These are phyloP conservation scores for Heteromurus nitidus DNA, from an alignment of 2,888 invertebrate species.

Conservation along the genomic window DNA sequence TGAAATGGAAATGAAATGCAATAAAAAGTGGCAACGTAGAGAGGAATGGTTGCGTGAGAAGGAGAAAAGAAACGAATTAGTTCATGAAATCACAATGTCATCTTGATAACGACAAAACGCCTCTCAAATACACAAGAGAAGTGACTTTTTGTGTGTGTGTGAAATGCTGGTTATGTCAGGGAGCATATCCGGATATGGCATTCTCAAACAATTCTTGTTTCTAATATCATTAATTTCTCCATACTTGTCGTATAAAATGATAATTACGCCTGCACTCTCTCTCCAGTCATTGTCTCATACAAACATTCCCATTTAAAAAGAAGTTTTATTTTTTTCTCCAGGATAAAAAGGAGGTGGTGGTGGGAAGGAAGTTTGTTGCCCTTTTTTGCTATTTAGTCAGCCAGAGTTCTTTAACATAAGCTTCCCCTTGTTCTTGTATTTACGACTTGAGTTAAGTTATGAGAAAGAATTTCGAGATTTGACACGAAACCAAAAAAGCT, in stretches of 20 bases:
- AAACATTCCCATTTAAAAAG: slow-evolving; percentile 23
- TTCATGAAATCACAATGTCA: slow-evolving; percentile 65
- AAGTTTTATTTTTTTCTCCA: slow-evolving; percentile 20
- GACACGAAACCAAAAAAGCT: slow-evolving; percentile 14
- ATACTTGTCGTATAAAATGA: slow-evolving; percentile 5
- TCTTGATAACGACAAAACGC: slow-evolving; percentile 55
- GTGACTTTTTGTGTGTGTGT: too few relatives aligned
- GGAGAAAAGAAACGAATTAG: slow-evolving; percentile 60
- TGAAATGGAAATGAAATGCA: slow-evolving; percentile 21
- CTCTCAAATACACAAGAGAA: not conserved
- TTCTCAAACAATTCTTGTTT: slow-evolving; percentile 22
- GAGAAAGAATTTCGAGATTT: not conserved
- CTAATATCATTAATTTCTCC: slow-evolving; percentile 6
- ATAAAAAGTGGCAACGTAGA: slow-evolving; percentile 42
- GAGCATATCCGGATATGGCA: slow-evolving; percentile 29
- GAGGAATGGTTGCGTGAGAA: slow-evolving; percentile 58
- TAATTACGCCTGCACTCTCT: slow-evolving; percentile 51
- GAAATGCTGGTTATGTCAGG: too few relatives aligned
- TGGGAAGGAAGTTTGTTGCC: slow-evolving; percentile 34
- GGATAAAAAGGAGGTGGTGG: not conserved
- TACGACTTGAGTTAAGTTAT: not conserved
- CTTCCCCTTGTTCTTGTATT: not conserved
- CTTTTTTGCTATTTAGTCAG: slow-evolving; percentile 24
- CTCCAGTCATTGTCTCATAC: slow-evolving; percentile 47
- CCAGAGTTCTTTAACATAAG: slow-evolving; percentile 13